Base-by-base conservation (phyloP, 2,113 vertebrate species). In the Sakesphorus luctuosus region DNA sequence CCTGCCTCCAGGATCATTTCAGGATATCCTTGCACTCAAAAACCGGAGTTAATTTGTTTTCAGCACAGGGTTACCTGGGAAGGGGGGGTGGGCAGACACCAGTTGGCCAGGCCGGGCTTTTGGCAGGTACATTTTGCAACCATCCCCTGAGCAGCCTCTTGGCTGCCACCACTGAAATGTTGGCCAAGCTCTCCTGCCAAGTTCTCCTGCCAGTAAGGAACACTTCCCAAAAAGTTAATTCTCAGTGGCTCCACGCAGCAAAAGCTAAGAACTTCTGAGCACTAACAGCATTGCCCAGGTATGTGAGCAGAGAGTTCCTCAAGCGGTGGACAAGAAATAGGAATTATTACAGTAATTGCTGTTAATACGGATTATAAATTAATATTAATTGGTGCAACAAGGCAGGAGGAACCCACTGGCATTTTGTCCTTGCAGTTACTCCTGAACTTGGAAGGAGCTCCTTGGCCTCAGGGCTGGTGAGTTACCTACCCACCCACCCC, bases 171-270 rank as follows among this genome's bases (percentile, higher is more conserved):
- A 79, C 61, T 4, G 15, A 79, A 91, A 52, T 92, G 85, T 90
- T 87, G 78, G 55, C 78, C 84, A 93, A 94, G 47, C 46, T 71
- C 84, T 96, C 90, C 88, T 72, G 40, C 74, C 84, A 94, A 96
- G 68, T 47, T 71, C 85, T 95, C 96, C 84, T 68, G 91, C 68
- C 28, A 33, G 63, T 71, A 52, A 62, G 81, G 53, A 81, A 52
- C 19, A 7, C 91, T 96, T 93, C 81, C 96, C 38, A 3, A 89
- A 95, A 94, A 97, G 87, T 97, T 96, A 97, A 97, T 93, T 89
- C 36, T 73, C 7, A 2, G 49, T 40, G 96, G 92, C 74, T 88
- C 55, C 55, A 56, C 0, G 3, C 40, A 67, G 36, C 0, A 1
- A 73, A n/a, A 19, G 25, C 29, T 40, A 46, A 46, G 67, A 95